A percentile compares a stretch with the other conserved stretches of the same genome.
phyloP scores from a whole-genome alignment of 2,797 vertebrate genomes.

The Artibeus lituratus region DNA sequence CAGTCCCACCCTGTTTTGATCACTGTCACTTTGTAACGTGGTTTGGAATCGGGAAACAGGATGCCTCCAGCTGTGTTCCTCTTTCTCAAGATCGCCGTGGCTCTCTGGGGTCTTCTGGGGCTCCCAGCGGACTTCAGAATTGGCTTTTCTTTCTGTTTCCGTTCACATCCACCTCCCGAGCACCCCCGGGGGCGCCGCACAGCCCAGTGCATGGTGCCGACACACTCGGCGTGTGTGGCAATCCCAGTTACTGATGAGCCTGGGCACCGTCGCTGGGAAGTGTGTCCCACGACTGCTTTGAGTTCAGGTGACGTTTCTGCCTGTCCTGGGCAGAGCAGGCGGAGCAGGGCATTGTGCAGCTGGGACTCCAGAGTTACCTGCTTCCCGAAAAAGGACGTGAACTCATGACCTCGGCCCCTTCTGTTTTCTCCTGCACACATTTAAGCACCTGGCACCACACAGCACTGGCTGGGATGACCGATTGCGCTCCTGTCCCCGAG shows the following conservation, averaged over 20 bases:
- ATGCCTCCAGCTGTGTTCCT: background rate
- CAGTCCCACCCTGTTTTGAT: background rate
- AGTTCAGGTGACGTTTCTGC: background rate
- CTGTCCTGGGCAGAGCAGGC: background rate
- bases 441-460: background rate
- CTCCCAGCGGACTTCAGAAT: background rate
- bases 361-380: background rate
- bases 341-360: background rate
- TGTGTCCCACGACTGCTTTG: background rate
- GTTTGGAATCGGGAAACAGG: background rate
- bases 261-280: background rate
- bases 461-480: background rate
- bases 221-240: background rate
- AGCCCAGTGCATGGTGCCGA: background rate
- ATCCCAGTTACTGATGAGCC: background rate
- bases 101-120: background rate
- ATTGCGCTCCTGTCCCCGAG: background rate
- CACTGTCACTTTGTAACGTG: background rate
- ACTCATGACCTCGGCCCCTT: fast-evolving
- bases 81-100: background rate
- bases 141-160: background rate
- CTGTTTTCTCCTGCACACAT: background rate
- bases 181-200: background rate
- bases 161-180: background rate
- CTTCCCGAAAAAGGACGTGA: background rate